Percentiles rank a stretch among this genome's conserved stretches.
Conservation (phyloP, 1,140 invertebrate genomes). For the Pogonomyrmex barbatus region DNA sequence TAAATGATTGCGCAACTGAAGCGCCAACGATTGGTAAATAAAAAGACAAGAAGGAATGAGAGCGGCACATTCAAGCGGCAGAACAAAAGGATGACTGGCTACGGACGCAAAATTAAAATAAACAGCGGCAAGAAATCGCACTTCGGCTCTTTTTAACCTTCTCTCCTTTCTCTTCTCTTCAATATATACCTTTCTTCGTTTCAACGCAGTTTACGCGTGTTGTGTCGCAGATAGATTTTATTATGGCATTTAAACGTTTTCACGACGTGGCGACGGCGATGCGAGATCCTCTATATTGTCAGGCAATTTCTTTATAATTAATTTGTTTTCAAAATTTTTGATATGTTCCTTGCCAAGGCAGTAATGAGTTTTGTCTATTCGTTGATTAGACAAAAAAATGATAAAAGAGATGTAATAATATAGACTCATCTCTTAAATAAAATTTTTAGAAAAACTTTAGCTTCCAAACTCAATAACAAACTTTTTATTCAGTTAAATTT, state of each 20-base stretch:
- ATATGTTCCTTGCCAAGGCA: background rate
- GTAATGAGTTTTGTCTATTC: no score
- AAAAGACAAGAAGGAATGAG: constrained; percentile 72
- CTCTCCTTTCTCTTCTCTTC: constrained; percentile 45
- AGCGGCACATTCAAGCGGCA: constrained; percentile 67
- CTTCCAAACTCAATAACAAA: background rate
- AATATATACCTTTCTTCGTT: background rate
- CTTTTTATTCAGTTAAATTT: background rate
- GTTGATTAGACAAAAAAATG: background rate
- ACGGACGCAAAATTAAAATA: constrained; percentile 84
- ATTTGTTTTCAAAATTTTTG: background rate
- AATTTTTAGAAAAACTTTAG: background rate
- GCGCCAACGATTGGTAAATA: constrained; percentile 66
- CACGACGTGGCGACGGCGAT: constrained; percentile 66
- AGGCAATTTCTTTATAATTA: constrained; percentile 18
- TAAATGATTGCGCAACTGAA: constrained; percentile 37
- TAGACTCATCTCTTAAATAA: background rate
- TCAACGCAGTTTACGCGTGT: constrained; percentile 19
- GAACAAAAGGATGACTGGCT: constrained; percentile 79
- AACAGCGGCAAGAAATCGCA: constrained; percentile 83
- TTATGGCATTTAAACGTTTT: constrained; percentile 81
- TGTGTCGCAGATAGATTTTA: constrained; percentile 75
- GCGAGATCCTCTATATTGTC: background rate
- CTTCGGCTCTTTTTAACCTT: constrained; percentile 26
- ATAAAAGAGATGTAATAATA: background rate